Percentiles rank a stretch among this genome's conserved stretches.
Evolutionary conservation across 2,888 invertebrate species (phyloP).

Genomic region (Spodoptera picta): DNA sequence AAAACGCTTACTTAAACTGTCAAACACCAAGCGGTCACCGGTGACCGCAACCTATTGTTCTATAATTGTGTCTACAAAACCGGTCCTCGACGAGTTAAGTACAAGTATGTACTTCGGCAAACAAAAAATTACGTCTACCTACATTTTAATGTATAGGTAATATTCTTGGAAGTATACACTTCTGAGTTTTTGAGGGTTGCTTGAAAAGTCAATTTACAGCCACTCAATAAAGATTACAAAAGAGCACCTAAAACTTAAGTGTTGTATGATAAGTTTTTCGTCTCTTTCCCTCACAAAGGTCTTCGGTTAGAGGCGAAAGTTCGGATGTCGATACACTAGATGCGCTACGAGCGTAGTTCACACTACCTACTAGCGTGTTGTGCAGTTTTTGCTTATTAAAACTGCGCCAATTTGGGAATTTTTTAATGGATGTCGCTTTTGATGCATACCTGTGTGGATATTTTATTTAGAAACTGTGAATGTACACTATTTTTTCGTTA

Average conservation of each 20-base stretch:
- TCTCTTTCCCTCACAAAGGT: conserved; percentile 63
- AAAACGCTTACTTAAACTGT: conserved; percentile 46
- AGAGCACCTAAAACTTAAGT: conserved; percentile 69
- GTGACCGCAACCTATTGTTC: no score
- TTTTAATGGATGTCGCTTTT: no score
- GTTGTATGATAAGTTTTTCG: conserved; percentile 66
- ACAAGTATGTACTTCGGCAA: conserved; percentile 35
- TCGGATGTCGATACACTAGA: conserved; percentile 52
- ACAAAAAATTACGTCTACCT: conserved; percentile 45
- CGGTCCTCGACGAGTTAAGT: no score
- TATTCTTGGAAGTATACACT: conserved; percentile 44
- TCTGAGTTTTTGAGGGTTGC: conserved; percentile 49
- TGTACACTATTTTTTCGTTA: no score
- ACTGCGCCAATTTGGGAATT: no score
- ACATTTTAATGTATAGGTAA: conserved; percentile 41
- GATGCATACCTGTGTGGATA: no score
- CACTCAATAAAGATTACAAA: conserved; percentile 74
- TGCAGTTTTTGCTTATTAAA: no score
- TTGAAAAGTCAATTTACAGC: conserved; percentile 71
- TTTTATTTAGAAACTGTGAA: no score
- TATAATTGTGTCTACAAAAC: no score
- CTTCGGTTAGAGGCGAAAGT: conserved; percentile 54
- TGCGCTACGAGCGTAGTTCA: conserved; percentile 27
- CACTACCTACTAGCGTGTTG: no score
- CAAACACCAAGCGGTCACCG: no score